These are phyloP conservation scores for Pollicipes pollicipes DNA, from an alignment of 1,140 invertebrate genomes.

Conservation along the genomic window DNA sequence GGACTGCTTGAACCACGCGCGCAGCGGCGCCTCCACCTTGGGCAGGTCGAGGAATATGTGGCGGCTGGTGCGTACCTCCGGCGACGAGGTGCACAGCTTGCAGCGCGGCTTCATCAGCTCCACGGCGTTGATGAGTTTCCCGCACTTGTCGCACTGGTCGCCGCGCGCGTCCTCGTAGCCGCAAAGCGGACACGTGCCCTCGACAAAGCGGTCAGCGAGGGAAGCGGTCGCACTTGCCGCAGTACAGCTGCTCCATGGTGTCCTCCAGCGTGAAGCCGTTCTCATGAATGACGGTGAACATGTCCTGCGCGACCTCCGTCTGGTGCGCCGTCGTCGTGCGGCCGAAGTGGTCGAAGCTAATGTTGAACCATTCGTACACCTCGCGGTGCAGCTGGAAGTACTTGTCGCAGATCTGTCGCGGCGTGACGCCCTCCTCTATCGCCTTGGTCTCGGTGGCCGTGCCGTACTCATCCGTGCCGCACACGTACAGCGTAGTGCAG, in stretches of 20 bases:
- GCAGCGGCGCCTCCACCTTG: conserved; percentile 59
- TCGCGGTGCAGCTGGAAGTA: conserved; percentile 71
- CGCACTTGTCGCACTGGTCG: conserved; percentile 97
- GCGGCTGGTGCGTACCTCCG: conserved; percentile 54
- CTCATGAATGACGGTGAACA: conserved; percentile 67
- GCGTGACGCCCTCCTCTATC: conserved; percentile 72
- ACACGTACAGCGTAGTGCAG: conserved; percentile 80
- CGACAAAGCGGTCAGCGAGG: conserved; percentile 74
- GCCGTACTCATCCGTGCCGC: conserved; percentile 98
- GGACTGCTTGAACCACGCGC: conserved; percentile 47
- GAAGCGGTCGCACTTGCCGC: conserved; percentile 64
- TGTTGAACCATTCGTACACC: conserved; percentile 95
- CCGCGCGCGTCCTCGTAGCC: conserved; percentile 83
- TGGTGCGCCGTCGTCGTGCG: conserved; percentile 85
- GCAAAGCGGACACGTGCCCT: conserved; percentile 92
- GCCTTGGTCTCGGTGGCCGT: conserved; percentile 99
- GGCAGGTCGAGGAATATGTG: conserved; percentile 90
- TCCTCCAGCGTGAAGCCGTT: conserved; percentile 69
- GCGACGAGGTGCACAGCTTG: conserved; percentile 65
- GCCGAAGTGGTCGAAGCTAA: conserved; percentile 93
- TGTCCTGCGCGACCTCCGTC: conserved; percentile 55
- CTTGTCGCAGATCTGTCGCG: conserved; percentile 91
- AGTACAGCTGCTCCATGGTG: conserved; percentile 78
- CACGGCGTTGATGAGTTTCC: conserved; percentile 84
- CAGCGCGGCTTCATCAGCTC: conserved; percentile 80